Base-by-base conservation (phyloP, 2,113 vertebrate species). In the Seriola rivoliana region DNA sequence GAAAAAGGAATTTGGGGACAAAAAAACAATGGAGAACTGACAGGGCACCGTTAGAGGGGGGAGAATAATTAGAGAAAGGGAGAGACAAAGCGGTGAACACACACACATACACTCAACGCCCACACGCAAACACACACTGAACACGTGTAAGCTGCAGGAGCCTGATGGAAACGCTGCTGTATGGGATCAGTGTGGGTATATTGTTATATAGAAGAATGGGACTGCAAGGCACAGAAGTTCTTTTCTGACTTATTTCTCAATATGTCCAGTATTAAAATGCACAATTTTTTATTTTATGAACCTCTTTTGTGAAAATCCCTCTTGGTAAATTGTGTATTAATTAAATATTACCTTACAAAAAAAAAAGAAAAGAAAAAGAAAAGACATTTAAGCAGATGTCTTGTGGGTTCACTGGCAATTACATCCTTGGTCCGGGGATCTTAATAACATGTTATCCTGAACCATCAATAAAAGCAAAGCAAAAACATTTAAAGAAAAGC, bases 51-150 rank as follows among this genome's bases (percentile, higher is more conserved):
- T 85, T 82, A 34, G 70, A 67, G 80, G 74, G 44, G 29, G 55
- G 42, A 70, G 78, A 55, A 78, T 83, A 91, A 91, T 90, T 86
- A 89, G 85, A 86, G 78, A 75, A 80, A 83, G 40, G 50, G 65
- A 79, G 38, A 21, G 57, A 88, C 63, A 85, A 85, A 88, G 78
- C 57, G 77, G 70, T 42, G 14, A 42, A 36, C 40, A 75, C 70
- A 63, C 50, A 63, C 52, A n/a, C 10, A 59, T 50, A 68, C 57
- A 29, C 46, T 38, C 3, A 54, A 76, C 66, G 16, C 77, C 58
- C 80, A 84, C 85, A 78, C 57, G n/a, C 57, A 76, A 36, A 58
- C 59, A 71, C 40, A 78, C 58, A 34, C 36, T 17, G 10, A 75
- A 3, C 71, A 42, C 50, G 13, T 13, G 68, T 75, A 73, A 86